Percentiles rank a stretch among this genome's conserved stretches.
Conservation (phyloP, 2,888 invertebrate species). For the Tenodera sinensis region DNA sequence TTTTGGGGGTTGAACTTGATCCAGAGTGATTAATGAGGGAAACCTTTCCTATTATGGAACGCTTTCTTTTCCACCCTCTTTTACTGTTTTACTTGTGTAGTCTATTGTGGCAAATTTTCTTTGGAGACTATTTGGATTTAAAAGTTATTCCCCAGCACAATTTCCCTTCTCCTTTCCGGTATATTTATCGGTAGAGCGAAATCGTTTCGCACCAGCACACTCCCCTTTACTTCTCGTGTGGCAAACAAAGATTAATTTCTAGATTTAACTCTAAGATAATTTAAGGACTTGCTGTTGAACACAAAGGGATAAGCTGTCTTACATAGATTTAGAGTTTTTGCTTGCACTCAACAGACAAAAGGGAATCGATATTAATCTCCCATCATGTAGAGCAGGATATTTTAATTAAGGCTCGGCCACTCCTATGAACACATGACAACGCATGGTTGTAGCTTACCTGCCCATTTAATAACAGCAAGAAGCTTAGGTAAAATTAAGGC, state of each 20-base stretch:
- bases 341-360: neutral
- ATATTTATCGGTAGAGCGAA: neutral
- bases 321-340: neutral
- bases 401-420: neutral
- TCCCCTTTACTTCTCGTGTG: neutral
- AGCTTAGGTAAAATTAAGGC: too few species aligned
- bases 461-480: too few species aligned
- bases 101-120: constrained; percentile 1
- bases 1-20: neutral
- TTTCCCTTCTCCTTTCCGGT: neutral
- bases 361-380: neutral
- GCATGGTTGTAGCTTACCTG: neutral
- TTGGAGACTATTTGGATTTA: neutral
- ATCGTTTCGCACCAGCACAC: neutral
- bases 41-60: neutral
- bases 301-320: neutral
- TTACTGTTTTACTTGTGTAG: neutral
- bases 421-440: neutral
- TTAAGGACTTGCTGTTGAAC: neutral
- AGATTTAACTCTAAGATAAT: neutral
- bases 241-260: neutral
- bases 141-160: neutral
- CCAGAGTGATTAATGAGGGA: neutral
- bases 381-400: neutral
- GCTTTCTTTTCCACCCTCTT: neutral